Evolutionary conservation across 2,113 vertebrate species (phyloP), one percentile per base, ranked within the genome.

Genomic region (Neodontobutis hainanensis): DNA sequence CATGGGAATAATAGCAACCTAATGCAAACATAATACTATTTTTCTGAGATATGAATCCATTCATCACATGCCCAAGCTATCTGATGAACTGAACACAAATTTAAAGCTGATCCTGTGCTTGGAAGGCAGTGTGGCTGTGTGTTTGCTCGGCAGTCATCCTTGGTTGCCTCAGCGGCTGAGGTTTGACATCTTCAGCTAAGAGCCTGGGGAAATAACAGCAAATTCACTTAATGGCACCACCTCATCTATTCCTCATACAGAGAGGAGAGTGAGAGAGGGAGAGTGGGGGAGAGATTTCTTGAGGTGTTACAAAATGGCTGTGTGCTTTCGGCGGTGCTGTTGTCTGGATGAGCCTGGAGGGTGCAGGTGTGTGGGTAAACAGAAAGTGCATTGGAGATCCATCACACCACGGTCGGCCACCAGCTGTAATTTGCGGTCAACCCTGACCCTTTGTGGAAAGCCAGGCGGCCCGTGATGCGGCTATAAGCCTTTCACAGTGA

Each of bases 191-290:
- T 88, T 88, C 88, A 91, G 85, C 80, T 86, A 84, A 87, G 89
- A 89, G 88, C 90, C 87, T 74, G 87, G 89, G 88, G 89, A 92
- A 92, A 91, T 90, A 90, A 90, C 83, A 86, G 82, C 71, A 88
- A 89, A 88, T 90, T 91, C 88, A 87, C 81, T 91, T 91, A 90
- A 90, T 88, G 82, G 86, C 73, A 86, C 78, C 87, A 90, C 85
- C 85, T 90, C 83, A 88, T 91, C 83, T 89, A 85, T 85, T 73
- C 72, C 75, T 78, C 79, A 78, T 84, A 78, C 83, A 78, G 68
- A 68, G 66, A 67, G 79, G 47, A 38, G 63, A 59, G 47, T 7
- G 52, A 32, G 34, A 9, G 55, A 5, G 27, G 27, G 38, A n/a
- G 60, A 9, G 16, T 12, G 75, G 61, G 58, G 45, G 65, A 76